Evolutionary conservation across 2,797 vertebrate genomes (phyloP).

Genomic region (Benthosema pterotum): DNA sequence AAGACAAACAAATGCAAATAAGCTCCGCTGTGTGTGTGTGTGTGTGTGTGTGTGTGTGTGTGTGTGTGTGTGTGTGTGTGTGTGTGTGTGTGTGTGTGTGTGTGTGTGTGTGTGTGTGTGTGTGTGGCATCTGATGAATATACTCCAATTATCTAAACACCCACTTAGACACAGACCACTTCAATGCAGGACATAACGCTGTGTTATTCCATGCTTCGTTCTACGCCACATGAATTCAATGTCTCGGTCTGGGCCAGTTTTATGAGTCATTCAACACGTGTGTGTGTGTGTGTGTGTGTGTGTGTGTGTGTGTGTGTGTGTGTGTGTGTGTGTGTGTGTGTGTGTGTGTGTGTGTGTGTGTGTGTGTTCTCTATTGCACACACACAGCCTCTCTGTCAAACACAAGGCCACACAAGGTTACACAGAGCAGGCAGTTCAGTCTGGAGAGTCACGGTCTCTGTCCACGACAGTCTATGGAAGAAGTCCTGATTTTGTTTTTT

Average conservation of each 20-base stretch:
- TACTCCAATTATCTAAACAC: constrained; percentile 31
- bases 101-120: no score
- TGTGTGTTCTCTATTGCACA: no score
- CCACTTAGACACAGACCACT: constrained; percentile 29
- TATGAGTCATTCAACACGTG: constrained; percentile 20
- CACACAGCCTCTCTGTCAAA: constrained; percentile 13
- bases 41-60: no score
- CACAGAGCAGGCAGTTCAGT: constrained; percentile 27
- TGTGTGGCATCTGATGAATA: constrained; percentile 30
- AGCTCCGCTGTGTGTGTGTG: constrained; percentile 12
- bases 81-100: no score
- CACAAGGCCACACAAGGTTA: background rate
- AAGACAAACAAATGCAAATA: constrained; percentile 26
- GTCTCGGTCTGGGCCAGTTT: constrained; percentile 20
- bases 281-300: no score
- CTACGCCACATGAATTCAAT: constrained; percentile 29
- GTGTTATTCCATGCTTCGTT: background rate
- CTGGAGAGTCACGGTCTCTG: background rate
- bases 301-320: no score
- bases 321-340: no score
- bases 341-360: no score
- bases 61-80: no score
- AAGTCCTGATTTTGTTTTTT: no score
- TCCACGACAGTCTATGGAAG: background rate
- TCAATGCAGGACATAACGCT: background rate